Evolutionary conservation across 2,888 invertebrate genomes (phyloP).

Genomic region (Ptychoptera contaminata): DNA sequence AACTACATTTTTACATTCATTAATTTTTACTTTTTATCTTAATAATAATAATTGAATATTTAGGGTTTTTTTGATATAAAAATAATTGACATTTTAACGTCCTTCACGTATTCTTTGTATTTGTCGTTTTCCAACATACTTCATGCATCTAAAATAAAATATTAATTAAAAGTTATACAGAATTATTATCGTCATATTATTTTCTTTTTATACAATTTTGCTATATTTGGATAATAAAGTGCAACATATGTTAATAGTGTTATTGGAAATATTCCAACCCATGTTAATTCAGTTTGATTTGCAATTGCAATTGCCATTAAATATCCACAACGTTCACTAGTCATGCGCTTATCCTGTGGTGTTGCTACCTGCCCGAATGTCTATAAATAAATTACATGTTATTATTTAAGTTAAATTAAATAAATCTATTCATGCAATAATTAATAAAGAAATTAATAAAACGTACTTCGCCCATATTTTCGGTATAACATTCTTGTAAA

Average conservation of each 20-base stretch:
- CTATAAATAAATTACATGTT: neutral
- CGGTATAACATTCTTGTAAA: conserved; percentile 51
- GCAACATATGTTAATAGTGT: conserved; percentile 39
- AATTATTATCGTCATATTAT: too few species aligned
- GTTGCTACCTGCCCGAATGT: conserved; percentile 29
- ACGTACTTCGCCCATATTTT: conserved; percentile 33
- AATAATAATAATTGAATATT: too few species aligned
- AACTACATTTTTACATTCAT: too few species aligned
- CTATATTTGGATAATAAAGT: conserved; percentile 40
- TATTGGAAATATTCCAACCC: conserved; percentile 52
- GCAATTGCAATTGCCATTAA: conserved; percentile 41
- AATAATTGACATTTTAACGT: too few species aligned
- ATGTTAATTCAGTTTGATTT: conserved; percentile 44
- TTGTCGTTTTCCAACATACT: too few species aligned
- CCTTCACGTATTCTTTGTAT: too few species aligned
- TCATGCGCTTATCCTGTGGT: conserved; percentile 34
- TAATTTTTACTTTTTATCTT: too few species aligned
- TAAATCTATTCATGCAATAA: neutral
- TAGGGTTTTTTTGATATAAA: too few species aligned
- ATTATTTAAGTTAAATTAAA: neutral
- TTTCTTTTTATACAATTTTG: conserved; percentile 23
- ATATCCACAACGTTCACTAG: conserved; percentile 39
- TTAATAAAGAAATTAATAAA: neutral
- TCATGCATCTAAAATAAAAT: too few species aligned
- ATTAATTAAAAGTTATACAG: too few species aligned